Percentiles rank a stretch among this genome's conserved stretches.
phyloP scores from a whole-genome alignment of 2,113 vertebrate species.

The Vombatus ursinus region DNA sequence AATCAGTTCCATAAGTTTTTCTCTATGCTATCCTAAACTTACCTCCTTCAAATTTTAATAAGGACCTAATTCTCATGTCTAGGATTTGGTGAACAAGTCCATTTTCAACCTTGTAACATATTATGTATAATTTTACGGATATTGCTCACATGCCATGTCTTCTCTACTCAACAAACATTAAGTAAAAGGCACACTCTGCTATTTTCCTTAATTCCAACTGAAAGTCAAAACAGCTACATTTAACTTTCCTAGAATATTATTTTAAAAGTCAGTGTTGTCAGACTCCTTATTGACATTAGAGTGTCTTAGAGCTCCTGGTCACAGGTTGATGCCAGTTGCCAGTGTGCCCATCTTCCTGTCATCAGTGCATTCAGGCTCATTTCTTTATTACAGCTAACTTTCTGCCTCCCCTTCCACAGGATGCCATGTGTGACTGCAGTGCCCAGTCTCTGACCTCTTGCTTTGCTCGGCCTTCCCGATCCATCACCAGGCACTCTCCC shows the following conservation, averaged over 20 bases:
- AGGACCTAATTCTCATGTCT: not conserved
- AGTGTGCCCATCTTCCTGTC: not conserved
- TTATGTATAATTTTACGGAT: not conserved
- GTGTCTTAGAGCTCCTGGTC: not conserved
- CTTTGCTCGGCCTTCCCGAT: slow-evolving; percentile 89
- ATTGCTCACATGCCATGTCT: not conserved
- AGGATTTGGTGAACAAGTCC: not conserved
- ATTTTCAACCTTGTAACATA: not conserved
- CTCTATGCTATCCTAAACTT: not conserved
- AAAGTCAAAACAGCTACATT: not conserved
- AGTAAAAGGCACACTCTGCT: not conserved
- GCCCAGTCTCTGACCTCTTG: slow-evolving; percentile 93
- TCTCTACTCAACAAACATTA: not conserved
- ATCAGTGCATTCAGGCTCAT: not conserved
- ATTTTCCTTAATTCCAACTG: not conserved
- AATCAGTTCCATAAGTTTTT: not conserved
- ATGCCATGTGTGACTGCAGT: slow-evolving; percentile 93
- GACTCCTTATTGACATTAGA: not conserved
- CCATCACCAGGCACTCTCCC: slow-evolving; percentile 87
- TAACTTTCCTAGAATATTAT: not conserved
- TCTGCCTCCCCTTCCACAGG: slow-evolving; percentile 83
- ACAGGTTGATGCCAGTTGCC: not conserved
- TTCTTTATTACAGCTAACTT: slow-evolving; percentile 52
- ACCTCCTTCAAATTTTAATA: not conserved
- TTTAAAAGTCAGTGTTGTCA: not conserved